These are phyloP conservation scores for Caenorhabditis sinica DNA, from an alignment of 2,888 invertebrate species.

Conservation along the genomic window DNA sequence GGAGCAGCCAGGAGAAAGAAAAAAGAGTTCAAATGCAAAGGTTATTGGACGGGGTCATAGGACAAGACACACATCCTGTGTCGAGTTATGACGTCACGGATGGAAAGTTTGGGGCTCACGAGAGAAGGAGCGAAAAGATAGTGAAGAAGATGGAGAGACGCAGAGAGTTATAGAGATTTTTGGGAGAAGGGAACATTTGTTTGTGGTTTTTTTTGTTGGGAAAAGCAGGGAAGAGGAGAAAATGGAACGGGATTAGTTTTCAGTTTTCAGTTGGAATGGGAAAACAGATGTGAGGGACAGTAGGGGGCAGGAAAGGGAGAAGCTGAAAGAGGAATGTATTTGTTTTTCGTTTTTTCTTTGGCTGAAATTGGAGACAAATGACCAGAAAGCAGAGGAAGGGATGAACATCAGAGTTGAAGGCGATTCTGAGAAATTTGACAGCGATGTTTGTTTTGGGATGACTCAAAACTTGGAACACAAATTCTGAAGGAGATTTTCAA, in stretches of 20 bases:
- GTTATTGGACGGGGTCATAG: constrained; percentile 37
- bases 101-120: constrained; percentile 13
- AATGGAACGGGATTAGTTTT: not conserved
- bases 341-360: not conserved
- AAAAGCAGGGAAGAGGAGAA: not conserved
- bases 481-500: no score
- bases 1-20: not conserved
- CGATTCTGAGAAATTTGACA: no score
- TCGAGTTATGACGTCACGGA: constrained; percentile 24
- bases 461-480: no score
- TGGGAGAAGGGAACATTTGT: constrained; percentile 17
- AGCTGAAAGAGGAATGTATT: not conserved
- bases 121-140: constrained; percentile 6
- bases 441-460: no score
- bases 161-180: constrained; percentile 11
- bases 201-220: constrained; percentile 17
- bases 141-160: constrained; percentile 9
- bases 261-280: not conserved
- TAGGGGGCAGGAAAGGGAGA: not conserved
- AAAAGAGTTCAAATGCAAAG: constrained; percentile 21
- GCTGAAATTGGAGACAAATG: not conserved
- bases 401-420: no score
- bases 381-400: not conserved
- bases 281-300: not conserved
- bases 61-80: constrained; percentile 2